Base-by-base conservation (phyloP, 37 sponge, comb jelly and placozoan genomes). In the Beroe forskalii region DNA sequence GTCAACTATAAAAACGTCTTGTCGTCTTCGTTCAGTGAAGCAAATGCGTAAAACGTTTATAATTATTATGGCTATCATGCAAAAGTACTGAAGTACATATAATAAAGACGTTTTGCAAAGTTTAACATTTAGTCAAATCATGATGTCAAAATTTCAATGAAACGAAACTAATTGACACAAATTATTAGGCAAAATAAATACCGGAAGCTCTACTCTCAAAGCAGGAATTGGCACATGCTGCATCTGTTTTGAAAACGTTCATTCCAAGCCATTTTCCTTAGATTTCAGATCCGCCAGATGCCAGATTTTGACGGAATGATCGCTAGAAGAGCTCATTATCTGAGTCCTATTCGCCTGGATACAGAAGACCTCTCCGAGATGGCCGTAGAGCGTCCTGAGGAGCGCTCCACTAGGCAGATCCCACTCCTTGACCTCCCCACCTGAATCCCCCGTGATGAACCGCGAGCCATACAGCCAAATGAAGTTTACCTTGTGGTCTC, bases 401-500 rank as follows among this genome's bases (percentile, higher is more conserved):
- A 80, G 37, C 0, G 86, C 86, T 23, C 86, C 86, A 43, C 86
- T 80, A 48, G 86, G 86, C n/a, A 80, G 55, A 37, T 80, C 86
- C 86, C 86, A 80, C 31, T 80, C 86, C 30, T 80, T 80, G 4
- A 80, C 55, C 20, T 33, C 38, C 3, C 86, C 86, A 9, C 30
- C 86, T n/a, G 3, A 4, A 24, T 80, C 86, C 4, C 86, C 86
- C 55, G 86, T 80, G 8, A 80, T 44, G 48, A 80, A 80, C 55
- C 86, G 28, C 25, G 48, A 20, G 27, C 86, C 86, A 43, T 80
- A 80, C 48, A 80, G 30, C 86, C 86, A 80, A 48, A 80, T 80
- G 55, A 38, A 80, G 30, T 80, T 80, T n/a, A 80, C 55, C 27
- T 12, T 32, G 12, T n/a, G n/a, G 20, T 80, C 86, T 30, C 44